Evolutionary conservation across 2,888 invertebrate species (phyloP).

Genomic region (Idaea dimidiata): DNA sequence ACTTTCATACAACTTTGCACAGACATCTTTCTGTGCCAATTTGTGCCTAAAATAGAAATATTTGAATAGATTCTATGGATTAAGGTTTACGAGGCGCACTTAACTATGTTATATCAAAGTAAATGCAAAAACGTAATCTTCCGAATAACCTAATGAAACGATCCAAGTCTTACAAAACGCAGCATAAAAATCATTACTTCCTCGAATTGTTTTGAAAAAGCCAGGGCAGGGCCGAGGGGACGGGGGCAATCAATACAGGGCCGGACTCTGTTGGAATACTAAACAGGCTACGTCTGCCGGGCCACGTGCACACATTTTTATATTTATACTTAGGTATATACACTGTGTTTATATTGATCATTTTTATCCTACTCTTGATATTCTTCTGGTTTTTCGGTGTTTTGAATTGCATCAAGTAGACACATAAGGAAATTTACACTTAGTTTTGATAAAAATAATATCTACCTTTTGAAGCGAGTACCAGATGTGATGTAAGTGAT

Average conservation of each 20-base stretch:
- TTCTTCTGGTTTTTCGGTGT: background rate
- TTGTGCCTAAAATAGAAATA: too few relatives aligned
- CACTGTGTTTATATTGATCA: background rate
- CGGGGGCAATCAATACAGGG: conserved; percentile 84
- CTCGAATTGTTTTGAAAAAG: conserved; percentile 75
- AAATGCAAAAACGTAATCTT: background rate
- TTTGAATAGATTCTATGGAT: too few relatives aligned
- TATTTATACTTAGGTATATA: background rate
- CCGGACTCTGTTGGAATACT: conserved; percentile 82
- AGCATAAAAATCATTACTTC: conserved; percentile 59
- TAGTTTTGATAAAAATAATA: too few relatives aligned
- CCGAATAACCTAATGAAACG: conserved; percentile 9
- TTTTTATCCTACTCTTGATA: background rate
- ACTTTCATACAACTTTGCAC: too few relatives aligned
- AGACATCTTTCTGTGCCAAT: too few relatives aligned
- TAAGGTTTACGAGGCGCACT: too few relatives aligned
- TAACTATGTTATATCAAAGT: too few relatives aligned
- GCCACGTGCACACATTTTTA: conserved; percentile 15
- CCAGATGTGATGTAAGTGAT: too few relatives aligned
- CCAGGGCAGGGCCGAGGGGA: conserved; percentile 44
- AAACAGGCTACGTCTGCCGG: conserved; percentile 53
- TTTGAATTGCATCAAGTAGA: background rate
- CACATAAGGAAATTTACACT: too few relatives aligned
- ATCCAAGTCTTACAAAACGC: conserved; percentile 26
- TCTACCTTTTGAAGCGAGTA: too few relatives aligned